Evolutionary conservation across 1,140 invertebrate species (phyloP).

Genomic region (Calliopsis andreniformis): DNA sequence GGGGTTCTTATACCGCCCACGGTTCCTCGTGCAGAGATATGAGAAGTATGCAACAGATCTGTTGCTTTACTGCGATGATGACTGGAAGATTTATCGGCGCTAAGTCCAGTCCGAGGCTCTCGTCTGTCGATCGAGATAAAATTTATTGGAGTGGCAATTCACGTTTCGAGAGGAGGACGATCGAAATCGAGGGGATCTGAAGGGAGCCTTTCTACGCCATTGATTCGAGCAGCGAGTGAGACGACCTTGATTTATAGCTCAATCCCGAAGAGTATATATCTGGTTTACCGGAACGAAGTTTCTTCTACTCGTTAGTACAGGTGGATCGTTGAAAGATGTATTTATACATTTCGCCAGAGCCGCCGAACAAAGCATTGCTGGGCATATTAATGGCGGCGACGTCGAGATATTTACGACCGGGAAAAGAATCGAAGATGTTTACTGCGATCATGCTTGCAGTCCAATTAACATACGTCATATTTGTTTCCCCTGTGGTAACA

Average conservation of each 20-base stretch:
- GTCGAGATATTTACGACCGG: constrained; percentile 5
- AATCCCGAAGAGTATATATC: constrained; percentile 13
- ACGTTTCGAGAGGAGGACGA: background rate
- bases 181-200: background rate
- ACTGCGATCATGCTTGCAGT: background rate
- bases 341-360: constrained; percentile 15
- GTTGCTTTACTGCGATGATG: background rate
- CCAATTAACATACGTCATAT: background rate
- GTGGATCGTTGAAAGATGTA: constrained; percentile 36
- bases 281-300: constrained; percentile 38
- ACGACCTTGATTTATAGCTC: constrained; percentile 39
- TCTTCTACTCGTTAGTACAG: constrained; percentile 29
- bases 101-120: too few relatives aligned
- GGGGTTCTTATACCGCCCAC: too few relatives aligned
- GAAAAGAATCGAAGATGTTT: background rate
- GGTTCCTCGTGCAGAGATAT: background rate
- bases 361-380: background rate
- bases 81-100: background rate
- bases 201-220: background rate
- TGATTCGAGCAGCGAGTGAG: background rate
- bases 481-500: background rate
- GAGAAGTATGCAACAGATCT: background rate
- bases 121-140: background rate
- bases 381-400: background rate
- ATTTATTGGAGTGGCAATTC: constrained; percentile 7